Conservation (phyloP, 2,113 vertebrate genomes). For the Burhinus bistriatus region DNA sequence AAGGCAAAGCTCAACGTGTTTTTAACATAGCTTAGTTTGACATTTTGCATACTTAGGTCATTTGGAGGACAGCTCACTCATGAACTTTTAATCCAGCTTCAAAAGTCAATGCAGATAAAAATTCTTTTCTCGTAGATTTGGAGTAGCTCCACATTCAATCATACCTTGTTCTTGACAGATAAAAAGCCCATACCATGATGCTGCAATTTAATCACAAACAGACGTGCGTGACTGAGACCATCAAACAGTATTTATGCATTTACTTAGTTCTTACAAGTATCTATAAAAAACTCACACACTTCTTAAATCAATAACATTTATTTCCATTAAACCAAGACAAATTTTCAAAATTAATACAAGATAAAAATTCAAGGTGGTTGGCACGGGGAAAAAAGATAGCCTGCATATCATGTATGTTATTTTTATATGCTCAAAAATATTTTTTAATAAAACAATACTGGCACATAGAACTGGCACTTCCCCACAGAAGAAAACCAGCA, state of each 20-base stretch:
- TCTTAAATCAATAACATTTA: conserved; percentile 66
- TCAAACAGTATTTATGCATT: background rate
- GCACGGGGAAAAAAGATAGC: background rate
- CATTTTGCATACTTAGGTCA: background rate
- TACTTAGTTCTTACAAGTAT: background rate
- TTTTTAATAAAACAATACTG: conserved; percentile 28
- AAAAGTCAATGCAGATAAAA: background rate
- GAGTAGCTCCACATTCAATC: background rate
- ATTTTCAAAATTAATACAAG: conserved; percentile 55
- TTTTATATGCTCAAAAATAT: background rate
- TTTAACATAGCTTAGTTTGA: background rate
- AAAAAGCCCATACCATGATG: background rate
- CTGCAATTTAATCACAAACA: conserved; percentile 43
- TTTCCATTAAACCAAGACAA: conserved; percentile 61
- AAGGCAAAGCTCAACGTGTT: background rate
- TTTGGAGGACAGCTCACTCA: background rate
- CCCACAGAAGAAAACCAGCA: background rate
- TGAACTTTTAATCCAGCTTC: conserved; percentile 5
- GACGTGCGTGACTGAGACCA: background rate
- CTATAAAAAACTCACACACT: background rate
- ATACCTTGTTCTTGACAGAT: background rate
- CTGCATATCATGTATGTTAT: background rate
- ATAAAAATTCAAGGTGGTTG: conserved; percentile 37
- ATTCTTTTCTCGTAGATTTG: background rate
- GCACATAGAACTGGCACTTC: conserved; percentile 27